Evolutionary conservation across 2,797 vertebrate genomes (phyloP), one percentile per base, ranked within the genome.

Genomic region (Lutjanus argentimaculatus): DNA sequence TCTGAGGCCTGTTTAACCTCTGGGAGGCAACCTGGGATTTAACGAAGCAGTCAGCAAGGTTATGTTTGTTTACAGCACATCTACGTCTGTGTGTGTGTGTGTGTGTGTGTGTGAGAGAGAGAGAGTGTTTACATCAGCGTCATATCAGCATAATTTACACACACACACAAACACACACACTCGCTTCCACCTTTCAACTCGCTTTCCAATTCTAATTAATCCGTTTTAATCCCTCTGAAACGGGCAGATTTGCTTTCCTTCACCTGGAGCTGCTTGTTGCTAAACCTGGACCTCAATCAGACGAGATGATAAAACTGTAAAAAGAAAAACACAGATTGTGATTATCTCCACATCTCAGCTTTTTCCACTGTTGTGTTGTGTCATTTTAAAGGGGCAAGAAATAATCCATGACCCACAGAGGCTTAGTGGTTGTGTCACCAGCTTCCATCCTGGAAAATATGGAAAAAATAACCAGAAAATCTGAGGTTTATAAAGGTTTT

Each of bases 121-220:
- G 58, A 45, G 61, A 9, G 72, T 78, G 87, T 93, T 92, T 92
- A 82, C 88, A 82, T 82, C 85, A 85, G 85, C 53, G 61, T 88
- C 75, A 85, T 88, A 93, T 93, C 80, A 91, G 79, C 85, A 91
- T 88, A 87, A 93, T 93, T 91, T 86, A 89, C 71, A 76, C 61
- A 80, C 79, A 72, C 65, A 85, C 89, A 82, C 52, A 56, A 45
- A 90, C 89, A 73, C 87, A 91, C 90, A 77, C 85, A 85, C 85
- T 70, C 56, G 1, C 43, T 40, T 66, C 74, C 72, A 89, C 87
- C 82, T 88, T 85, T 87, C 84, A 87, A 91, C 86, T 83, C 9
- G 12, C 85, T 81, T 82, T 77, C 78, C 72, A 92, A 89, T 91
- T 89, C 92, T 91, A 92, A 93, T 94, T 92, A 95, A 95, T 95